Conservation (phyloP, 1,140 invertebrate genomes). For the Schlechtendalia chinensis region DNA sequence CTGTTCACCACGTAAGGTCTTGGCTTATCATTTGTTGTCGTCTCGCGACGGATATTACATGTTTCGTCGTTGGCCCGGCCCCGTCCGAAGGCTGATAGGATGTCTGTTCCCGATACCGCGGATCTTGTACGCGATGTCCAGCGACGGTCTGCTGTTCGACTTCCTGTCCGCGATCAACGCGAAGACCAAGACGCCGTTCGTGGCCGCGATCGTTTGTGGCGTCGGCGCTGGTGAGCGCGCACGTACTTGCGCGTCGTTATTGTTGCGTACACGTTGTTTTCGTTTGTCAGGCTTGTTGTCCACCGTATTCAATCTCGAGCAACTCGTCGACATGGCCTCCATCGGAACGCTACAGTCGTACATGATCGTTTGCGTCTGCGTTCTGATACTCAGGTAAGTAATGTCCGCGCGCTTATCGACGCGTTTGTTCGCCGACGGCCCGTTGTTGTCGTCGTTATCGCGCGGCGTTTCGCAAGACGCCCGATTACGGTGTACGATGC, state of each 20-base stretch:
- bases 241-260: too few species aligned
- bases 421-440: too few species aligned
- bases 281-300: conserved; percentile 69
- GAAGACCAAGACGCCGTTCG: conserved; percentile 52
- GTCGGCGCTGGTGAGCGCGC: conserved; percentile 52
- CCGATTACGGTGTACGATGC: too few species aligned
- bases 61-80: too few species aligned
- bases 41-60: too few species aligned
- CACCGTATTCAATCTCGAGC: conserved; percentile 79
- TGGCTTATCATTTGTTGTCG: too few species aligned
- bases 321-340: conserved; percentile 92
- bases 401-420: too few species aligned
- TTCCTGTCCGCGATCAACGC: conserved; percentile 70
- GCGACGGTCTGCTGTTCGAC: conserved; percentile 79
- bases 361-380: conserved; percentile 84
- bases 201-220: conserved; percentile 52
- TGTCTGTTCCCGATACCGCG: conserved; percentile 81
- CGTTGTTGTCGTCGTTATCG: too few species aligned
- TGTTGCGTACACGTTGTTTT: too few species aligned
- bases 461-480: too few species aligned
- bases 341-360: conserved; percentile 92
- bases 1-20: conserved; percentile 53
- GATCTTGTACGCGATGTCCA: conserved; percentile 84
- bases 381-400: conserved; percentile 74
- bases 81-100: conserved; percentile 63